Evolutionary conservation across 1,140 invertebrate genomes (phyloP), one percentile per base, ranked within the genome.

Genomic region (Tenebrio molitor): DNA sequence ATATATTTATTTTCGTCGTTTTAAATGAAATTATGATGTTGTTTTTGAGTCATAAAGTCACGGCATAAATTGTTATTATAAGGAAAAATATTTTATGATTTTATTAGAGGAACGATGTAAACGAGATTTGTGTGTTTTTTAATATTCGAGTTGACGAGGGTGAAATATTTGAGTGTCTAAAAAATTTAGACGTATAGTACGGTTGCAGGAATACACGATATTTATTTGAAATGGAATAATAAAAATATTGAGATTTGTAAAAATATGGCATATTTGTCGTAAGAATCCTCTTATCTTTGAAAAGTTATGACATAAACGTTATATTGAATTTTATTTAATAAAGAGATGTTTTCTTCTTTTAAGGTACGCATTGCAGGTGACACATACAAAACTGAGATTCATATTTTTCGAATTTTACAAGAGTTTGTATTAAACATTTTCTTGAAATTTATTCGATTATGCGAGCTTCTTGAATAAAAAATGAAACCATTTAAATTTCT

Each of bases 291-390:
- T 19, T 58, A 39, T 58, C 23, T 58, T 41, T 39, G 5, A 33
- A 29, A 69, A 50, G 29, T 50, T 39, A 19, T 12, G 44, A 58
- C 34, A 58, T 53, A 58, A 53, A 39, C 44, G 15, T 34, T 53
- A 19, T 69, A 53, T 69, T 58, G 67, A 69, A 19, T 53, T 69
- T 53, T 39, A 23, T 53, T 69, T 33, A 69, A 53, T 53, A 69
- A 69, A 41, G 44, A 53, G 29, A 53, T 53, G 34, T 53, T 53
- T 58, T 69, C 44, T 8, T 33, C 29, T 39, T 39, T 46, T 69
- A 33, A 7, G 1, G 14, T 67, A 44, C 64, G 64, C 14, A 46
- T 29, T 44, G 42, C 39, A 67, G 39, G 64, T 44, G 64, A 29
- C 50, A 58, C 23, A 23, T 29, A 14, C 50, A 58, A 50, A 58